Evolutionary conservation across 2,797 vertebrate genomes (phyloP).

Genomic region (Lepidocolaptes lacrymiger): DNA sequence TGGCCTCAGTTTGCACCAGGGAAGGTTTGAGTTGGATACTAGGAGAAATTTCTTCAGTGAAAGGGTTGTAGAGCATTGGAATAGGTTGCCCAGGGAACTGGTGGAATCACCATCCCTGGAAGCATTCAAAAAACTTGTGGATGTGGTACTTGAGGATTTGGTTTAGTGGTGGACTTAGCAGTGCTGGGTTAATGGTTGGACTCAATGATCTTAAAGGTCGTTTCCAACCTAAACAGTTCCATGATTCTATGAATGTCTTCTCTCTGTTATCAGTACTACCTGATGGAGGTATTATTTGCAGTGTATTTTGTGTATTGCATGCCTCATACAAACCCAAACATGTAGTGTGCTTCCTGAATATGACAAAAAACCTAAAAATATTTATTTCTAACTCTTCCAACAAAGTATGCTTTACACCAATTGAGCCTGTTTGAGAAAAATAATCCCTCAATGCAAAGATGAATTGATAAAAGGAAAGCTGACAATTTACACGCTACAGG

Average conservation of each 20-base stretch:
- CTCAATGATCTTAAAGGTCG: not conserved
- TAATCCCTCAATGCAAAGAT: not conserved
- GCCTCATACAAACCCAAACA: not conserved
- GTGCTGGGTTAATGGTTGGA: not conserved
- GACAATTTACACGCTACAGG: not conserved
- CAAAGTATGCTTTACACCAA: not conserved
- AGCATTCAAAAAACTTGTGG: not conserved
- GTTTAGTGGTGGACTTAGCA: not conserved
- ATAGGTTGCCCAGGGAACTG: not conserved
- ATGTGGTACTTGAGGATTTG: not conserved
- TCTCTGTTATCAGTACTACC: not conserved
- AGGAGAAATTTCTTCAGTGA: not conserved
- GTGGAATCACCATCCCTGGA: not conserved
- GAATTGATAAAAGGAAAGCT: not conserved
- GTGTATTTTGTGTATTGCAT: not conserved
- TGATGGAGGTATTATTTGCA: not conserved
- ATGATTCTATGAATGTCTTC: not conserved
- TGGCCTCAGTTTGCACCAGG: not conserved
- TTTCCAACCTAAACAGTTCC: not conserved
- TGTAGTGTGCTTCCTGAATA: not conserved
- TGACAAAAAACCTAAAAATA: not conserved
- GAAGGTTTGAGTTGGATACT: not conserved
- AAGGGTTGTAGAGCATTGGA: not conserved
- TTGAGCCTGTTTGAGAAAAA: not conserved
- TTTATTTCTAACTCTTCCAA: not conserved